Evolutionary conservation across 2,797 vertebrate species (phyloP).

Genomic region (Bucorvus abyssinicus): DNA sequence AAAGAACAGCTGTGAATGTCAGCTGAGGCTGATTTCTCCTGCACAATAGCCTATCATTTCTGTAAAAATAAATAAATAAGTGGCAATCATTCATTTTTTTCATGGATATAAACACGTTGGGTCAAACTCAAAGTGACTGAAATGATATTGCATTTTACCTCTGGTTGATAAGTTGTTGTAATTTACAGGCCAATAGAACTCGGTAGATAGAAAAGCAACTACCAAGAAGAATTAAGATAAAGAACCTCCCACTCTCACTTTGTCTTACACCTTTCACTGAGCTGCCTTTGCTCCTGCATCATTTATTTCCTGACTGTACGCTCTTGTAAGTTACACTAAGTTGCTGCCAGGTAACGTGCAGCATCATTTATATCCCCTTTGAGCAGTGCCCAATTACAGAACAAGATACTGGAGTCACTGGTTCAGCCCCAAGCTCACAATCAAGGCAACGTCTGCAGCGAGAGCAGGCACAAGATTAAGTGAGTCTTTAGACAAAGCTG

Average conservation of each 20-base stretch:
- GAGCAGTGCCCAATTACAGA: not conserved
- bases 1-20: constrained; percentile 53
- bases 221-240: constrained; percentile 64
- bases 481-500: not conserved
- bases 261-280: constrained; percentile 54
- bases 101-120: constrained; percentile 50
- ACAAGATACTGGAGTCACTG: not conserved
- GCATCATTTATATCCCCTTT: constrained; percentile 40
- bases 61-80: constrained; percentile 56
- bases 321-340: constrained; percentile 41
- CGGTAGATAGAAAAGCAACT: constrained; percentile 57
- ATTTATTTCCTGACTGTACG: constrained; percentile 35
- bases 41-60: constrained; percentile 53
- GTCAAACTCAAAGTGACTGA: constrained; percentile 67
- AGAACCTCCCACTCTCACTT: constrained; percentile 53
- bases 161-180: constrained; percentile 62
- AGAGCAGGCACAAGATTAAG: not conserved
- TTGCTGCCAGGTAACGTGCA: constrained; percentile 50
- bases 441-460: not conserved
- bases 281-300: constrained; percentile 54
- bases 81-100: constrained; percentile 46
- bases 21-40: constrained; percentile 46
- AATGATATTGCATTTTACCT: constrained; percentile 63
- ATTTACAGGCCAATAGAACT: constrained; percentile 56
- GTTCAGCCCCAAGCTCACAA: not conserved